Conservation (phyloP, 2,113 vertebrate genomes). For the Micronycteris hirsuta region DNA sequence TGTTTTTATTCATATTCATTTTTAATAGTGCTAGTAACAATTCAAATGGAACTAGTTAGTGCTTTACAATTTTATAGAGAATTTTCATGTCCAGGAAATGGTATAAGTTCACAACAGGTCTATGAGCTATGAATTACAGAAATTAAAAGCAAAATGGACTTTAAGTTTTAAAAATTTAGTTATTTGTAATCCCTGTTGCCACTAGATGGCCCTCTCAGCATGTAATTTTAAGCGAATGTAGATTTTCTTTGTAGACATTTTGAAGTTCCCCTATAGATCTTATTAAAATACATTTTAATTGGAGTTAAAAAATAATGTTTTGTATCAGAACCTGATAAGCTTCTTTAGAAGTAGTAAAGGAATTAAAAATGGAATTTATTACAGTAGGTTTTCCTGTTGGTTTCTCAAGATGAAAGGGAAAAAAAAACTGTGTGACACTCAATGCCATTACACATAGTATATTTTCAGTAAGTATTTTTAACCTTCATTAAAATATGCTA, state of each 20-base stretch:
- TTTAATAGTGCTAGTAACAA: background rate
- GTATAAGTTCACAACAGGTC: background rate
- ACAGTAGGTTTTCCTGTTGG: background rate
- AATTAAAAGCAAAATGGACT: background rate
- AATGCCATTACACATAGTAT: background rate
- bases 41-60: background rate
- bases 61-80: background rate
- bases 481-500: background rate
- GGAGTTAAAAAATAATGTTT: background rate
- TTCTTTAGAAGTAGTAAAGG: background rate
- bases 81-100: background rate
- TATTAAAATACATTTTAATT: conserved; percentile 14
- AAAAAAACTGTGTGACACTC: background rate
- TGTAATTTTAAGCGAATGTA: background rate
- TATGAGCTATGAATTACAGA: background rate
- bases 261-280: background rate
- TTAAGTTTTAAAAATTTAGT: background rate
- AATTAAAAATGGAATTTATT: background rate
- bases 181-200: conserved; percentile 7
- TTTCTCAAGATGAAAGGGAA: background rate
- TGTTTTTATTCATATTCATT: background rate
- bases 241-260: background rate
- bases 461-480: conserved; percentile 11
- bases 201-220: conserved; percentile 56
- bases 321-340: background rate